Evolutionary conservation across 1,140 invertebrate species (phyloP), one percentile per base, ranked within the genome.

Genomic region (Belonocnema kinseyi): DNA sequence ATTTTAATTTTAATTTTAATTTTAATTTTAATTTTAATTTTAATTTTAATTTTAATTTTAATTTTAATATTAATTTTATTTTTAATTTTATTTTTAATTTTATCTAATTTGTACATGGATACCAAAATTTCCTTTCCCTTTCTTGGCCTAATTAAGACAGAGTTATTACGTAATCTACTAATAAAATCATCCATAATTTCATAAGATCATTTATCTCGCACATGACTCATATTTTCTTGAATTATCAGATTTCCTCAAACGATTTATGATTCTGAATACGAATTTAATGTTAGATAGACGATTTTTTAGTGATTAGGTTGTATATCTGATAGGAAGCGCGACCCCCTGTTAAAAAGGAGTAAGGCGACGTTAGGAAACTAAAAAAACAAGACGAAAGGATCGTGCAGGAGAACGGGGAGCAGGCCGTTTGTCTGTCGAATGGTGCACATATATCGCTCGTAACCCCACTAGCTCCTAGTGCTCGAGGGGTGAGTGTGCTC

Each of bases 401-500:
- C 61, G 61, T 51, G 58, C 12, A 46, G 26, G 72, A 19, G 71
- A 73, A 78, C 76, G 58, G 58, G 70, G 74, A 74, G 78, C 58
- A 33, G 77, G 79, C 81, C 85, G 85, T 90, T 88, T 88, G 86
- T 90, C 85, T 85, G 83, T 86, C 85, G 87, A 90, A 89, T 86
- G 82, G 80, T 84, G 54, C 81, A 87, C 86, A 90, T 90, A 81
- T 86, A 88, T 87, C 77, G 87, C 77, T 85, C 81, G 85, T 85
- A 86, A 88, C 84, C 82, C 80, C 80, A 56, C 80, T 84, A 82
- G 76, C 77, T 86, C 74, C 79, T 79, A 74, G 79, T 77, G 80
- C 76, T 82, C 40, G 80, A 85, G 80, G 86, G 86, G 82, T 83
- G 85, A 89, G 88, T 90, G 88, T 90, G 89, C 88, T 90, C 87